These are phyloP conservation scores for Myopa testacea DNA, from an alignment of 2,888 invertebrate genomes.

Conservation along the genomic window DNA sequence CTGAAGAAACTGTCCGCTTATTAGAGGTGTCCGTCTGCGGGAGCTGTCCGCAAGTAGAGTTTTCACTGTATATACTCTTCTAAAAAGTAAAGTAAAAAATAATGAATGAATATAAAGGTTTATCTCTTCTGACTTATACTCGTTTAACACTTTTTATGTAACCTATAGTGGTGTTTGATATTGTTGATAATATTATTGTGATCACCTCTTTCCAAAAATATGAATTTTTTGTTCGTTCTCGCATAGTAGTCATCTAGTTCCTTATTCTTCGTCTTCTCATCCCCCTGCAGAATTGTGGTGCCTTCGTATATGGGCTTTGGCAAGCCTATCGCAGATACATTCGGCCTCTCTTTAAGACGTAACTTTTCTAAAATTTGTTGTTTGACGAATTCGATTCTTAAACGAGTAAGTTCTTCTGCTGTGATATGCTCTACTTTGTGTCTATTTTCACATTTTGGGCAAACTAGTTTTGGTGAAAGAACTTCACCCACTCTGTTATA, in stretches of 20 bases:
- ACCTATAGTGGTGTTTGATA: no score
- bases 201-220: constrained; percentile 83
- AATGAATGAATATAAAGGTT: no score
- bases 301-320: constrained; percentile 83
- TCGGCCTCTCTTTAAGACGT: constrained; percentile 79
- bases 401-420: constrained; percentile 75
- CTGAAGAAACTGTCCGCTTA: no score
- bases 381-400: constrained; percentile 84
- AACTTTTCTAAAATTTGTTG: constrained; percentile 86
- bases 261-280: constrained; percentile 58
- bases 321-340: constrained; percentile 71
- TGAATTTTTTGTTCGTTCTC: constrained; percentile 84
- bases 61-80: no score
- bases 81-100: no score
- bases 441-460: constrained; percentile 64
- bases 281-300: constrained; percentile 71
- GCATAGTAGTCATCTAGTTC: constrained; percentile 84
- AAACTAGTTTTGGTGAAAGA: constrained; percentile 44
- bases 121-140: no score
- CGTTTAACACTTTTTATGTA: no score
- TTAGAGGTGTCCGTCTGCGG: no score
- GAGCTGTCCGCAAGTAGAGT: no score
- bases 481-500: not conserved
- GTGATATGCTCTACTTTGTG: constrained; percentile 62
- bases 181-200: constrained; percentile 4